Evolutionary conservation across 1,140 invertebrate species (phyloP), one percentile per base, ranked within the genome.

Genomic region (Carposina sasakii): DNA sequence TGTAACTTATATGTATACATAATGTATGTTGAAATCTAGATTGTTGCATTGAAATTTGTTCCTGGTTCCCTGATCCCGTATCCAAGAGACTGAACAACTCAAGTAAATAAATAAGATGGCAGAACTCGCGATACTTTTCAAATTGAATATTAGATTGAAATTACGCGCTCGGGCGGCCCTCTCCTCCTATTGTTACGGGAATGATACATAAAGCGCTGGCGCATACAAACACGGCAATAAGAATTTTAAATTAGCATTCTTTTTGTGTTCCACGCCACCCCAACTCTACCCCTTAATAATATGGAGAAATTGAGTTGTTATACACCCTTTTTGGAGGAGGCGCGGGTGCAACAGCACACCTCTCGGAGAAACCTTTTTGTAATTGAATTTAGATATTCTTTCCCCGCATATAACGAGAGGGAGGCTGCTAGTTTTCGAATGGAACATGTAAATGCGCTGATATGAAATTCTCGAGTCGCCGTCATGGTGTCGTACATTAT

Each of bases 171-270:
- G 63, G 67, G 67, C 70, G 70, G 69, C 60, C 66, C 65, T 68
- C 65, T 70, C 62, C 72, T 60, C 52, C 64, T 69, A 76, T 81
- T 81, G 74, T 81, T 81, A 76, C 67, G 61, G 61, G 62, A 68
- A 69, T 74, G 70, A 78, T 76, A 79, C 67, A 76, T 72, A 77
- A 74, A 67, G 75, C 76, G 76, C 74, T 65, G 65, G 76, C 77
- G 76, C 76, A 76, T 73, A 77, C 66, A 76, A 70, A 78, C 67
- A 76, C 63, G 65, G 69, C 70, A 79, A 81, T 81, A 79, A 71
- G 76, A 79, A 78, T 83, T 76, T 81, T 76, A 81, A 81, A 81
- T 81, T 81, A 79, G 79, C 74, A 79, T 83, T 81, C 76, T 83
- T 83, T 82, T 81, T 81, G 71, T 81, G 68, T 58, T 64, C 63